A percentile compares a stretch with the other conserved stretches of the same genome.
These are phyloP conservation scores for Drosophila cognata DNA, from an alignment of 2,888 invertebrate species.

Conservation along the genomic window DNA sequence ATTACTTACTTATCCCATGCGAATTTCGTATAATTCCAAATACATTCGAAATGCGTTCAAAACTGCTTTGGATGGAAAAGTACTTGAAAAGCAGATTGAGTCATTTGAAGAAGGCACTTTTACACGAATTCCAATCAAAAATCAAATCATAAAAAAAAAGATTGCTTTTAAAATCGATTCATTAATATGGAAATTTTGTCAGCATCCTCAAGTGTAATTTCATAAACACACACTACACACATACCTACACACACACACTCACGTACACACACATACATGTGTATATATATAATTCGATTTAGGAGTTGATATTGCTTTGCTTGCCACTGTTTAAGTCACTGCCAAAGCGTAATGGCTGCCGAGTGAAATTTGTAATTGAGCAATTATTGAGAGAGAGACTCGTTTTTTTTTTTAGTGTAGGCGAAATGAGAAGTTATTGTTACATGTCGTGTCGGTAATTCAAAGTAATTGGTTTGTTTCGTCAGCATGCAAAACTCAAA, in stretches of 20 bases:
- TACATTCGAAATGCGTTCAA: not conserved
- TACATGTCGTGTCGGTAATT: not conserved
- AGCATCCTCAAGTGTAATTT: not conserved
- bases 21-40: not conserved
- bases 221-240: no score
- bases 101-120: not conserved
- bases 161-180: not conserved
- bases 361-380: not conserved
- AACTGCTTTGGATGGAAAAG: not conserved
- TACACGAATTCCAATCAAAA: not conserved
- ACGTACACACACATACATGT: fast-evolving
- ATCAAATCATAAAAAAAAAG: not conserved
- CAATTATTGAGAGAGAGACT: not conserved
- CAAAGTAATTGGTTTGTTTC: not conserved
- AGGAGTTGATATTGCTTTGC: not conserved
- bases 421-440: not conserved
- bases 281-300: not conserved
- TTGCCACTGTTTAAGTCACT: not conserved
- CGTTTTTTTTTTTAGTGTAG: not conserved
- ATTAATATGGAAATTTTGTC: no score
- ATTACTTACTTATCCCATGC: not conserved
- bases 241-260: not conserved
- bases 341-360: not conserved
- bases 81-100: not conserved
- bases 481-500: not conserved